Percentiles rank a stretch among this genome's conserved stretches.
phyloP scores from a whole-genome alignment of 2,797 vertebrate species.

The Thaleichthys pacificus region DNA sequence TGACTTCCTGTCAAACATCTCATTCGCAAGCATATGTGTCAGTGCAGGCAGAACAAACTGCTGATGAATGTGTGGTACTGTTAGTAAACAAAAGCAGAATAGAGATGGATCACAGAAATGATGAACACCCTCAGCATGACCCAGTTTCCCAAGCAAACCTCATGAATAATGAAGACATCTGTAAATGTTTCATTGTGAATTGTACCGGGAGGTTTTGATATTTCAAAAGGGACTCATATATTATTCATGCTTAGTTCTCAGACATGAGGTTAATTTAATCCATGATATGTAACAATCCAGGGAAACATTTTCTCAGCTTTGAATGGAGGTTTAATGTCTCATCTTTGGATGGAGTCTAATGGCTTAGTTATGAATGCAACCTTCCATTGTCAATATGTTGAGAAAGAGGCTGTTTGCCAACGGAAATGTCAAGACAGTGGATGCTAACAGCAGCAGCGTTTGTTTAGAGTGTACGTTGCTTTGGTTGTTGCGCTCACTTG shows the following conservation, averaged over 20 bases:
- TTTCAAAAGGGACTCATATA: slow-evolving; percentile 57
- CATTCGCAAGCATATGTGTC: background rate
- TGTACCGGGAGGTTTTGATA: slow-evolving; percentile 49
- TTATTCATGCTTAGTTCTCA: slow-evolving; percentile 59
- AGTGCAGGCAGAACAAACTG: background rate
- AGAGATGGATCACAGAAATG: slow-evolving; percentile 32
- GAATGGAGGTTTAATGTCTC: background rate
- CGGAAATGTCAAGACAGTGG: background rate
- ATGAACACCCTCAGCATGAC: slow-evolving; percentile 46
- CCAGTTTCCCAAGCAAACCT: slow-evolving; percentile 59
- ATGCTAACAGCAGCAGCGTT: background rate
- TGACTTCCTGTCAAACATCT: background rate
- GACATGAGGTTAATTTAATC: slow-evolving; percentile 43
- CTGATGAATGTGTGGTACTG: slow-evolving; percentile 1
- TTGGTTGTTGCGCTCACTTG: slow-evolving; percentile 78
- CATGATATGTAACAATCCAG: background rate
- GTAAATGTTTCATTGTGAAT: slow-evolving; percentile 66
- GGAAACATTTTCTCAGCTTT: too few relatives aligned
- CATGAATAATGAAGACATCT: slow-evolving; percentile 71
- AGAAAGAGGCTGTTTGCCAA: background rate
- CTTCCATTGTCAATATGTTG: background rate
- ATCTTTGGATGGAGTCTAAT: background rate
- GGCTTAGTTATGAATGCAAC: background rate
- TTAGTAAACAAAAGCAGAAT: slow-evolving; percentile 24
- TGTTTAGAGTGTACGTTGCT: background rate